Evolutionary conservation across 2,797 vertebrate species (phyloP), one percentile per base, ranked within the genome.

Genomic region (Bovichtus variegatus): DNA sequence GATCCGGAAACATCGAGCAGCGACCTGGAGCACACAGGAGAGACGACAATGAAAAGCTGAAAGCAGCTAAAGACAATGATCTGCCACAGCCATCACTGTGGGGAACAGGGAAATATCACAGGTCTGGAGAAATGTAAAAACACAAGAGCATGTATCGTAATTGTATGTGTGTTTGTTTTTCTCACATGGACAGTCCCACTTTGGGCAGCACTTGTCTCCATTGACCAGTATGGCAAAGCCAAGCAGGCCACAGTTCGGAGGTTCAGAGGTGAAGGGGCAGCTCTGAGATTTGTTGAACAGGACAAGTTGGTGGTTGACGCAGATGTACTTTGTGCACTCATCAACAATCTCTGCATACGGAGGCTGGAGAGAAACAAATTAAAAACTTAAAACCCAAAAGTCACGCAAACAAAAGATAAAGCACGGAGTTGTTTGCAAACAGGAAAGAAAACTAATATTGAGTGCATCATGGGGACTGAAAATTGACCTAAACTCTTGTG

Each of bases 171-270:
- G 19, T 34, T 3, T 46, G 40, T 65, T 82, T 65, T 29, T 36
- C 97, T 97, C 92, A 99, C 98, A 99, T 93, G 98, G 96, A 85
- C 98, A 99, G 81, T 97, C 96, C 98, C 98, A 99, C 90, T 96
- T 87, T 0, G 98, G 97, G 77, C 98, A 99, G 93, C 98, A 99
- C 84, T 94, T 98, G 93, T 99, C 97, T 66, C 97, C 97, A 31
- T 98, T 98, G 55, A 95, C 92, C 80, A 96, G 94, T 34, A 97
- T 71, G 0, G 97, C 96, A 3, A 98, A 97, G 77, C 98, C 98
- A 47, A 98, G 91, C 80, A 99, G 92, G 73, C 98, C 98, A 55
- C 98, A 99, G 93, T 93, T 97, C 4, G 96, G 97, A 11, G 94
- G 97, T 0, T 89, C 87, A 0, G 95, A 71, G 38, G 92, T 92